Base-by-base conservation (phyloP, 2,113 vertebrate species). In the Saimiri boliviensis region DNA sequence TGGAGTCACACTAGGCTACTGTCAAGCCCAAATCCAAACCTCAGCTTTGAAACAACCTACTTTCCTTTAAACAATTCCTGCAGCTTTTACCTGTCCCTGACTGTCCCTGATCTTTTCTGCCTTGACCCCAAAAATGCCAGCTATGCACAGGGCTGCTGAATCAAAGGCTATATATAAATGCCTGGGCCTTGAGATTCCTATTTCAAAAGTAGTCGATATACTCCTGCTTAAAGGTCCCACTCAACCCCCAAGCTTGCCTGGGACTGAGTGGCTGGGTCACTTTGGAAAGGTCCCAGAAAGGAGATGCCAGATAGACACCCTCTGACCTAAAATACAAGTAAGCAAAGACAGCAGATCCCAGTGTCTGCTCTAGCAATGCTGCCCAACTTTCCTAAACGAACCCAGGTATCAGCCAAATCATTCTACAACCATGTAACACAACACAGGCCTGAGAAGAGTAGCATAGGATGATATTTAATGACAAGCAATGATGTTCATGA, bases 131-230 rank as follows among this genome's bases (percentile, higher is more conserved):
- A 60, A 95, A 97, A 93, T 17, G 8, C 68, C 58, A 13, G 52
- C 77, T 91, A 13, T 79, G 74, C 47, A 52, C 23, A 23, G 81
- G 80, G 68, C 79, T 82, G 45, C 52, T 11, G 79, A 73, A 86
- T 77, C 56, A 94, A 85, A 71, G 40, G 35, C 85, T 85, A 73
- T 81, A 74, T 90, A 94, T 83, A 96, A 74, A 97, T 30, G 40
- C 37, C 76, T 14, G 58, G n/a, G 37, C 74, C 21, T 79, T 14
- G 27, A n/a, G 3, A 0, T 70, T 54, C 68, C 96, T 81, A 63
- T 84, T 85, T 86, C 90, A 74, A 70, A 47, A 84, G 45, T 19
- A 49, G 84, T 68, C 16, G 0, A 83, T 81, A 45, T 17, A 21
- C 4, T 92, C 54, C 58, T 89, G 10, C 19, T 47, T 58, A 81